Conservation (phyloP, 37 sponge, comb jelly and placozoan genomes). For the Spongilla lacustris region DNA sequence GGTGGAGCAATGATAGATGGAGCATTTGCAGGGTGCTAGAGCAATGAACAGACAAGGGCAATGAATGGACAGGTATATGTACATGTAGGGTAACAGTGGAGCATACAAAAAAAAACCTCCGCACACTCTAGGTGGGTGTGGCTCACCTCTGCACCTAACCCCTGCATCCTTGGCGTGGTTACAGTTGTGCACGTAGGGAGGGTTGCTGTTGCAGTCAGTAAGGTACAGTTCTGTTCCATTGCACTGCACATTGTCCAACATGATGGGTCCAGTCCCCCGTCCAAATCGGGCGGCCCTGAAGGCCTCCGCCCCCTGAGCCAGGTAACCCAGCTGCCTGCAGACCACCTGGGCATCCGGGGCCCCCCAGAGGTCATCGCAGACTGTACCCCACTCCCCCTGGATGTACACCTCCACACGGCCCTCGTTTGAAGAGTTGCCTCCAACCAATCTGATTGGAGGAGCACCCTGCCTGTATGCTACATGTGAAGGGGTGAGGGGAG, state of each 20-base stretch:
- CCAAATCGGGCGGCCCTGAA: conserved; percentile 27
- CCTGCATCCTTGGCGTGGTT: conserved; percentile 46
- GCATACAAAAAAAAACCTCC: no score
- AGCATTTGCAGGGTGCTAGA: no score
- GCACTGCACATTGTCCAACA: conserved; percentile 64
- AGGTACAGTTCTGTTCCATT: conserved; percentile 42
- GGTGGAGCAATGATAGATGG: no score
- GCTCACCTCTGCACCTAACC: conserved; percentile 22
- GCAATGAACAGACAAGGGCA: no score
- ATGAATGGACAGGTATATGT: no score
- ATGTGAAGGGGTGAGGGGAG: no score
- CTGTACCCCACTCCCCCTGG: conserved; percentile 49
- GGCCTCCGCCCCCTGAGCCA: conserved; percentile 27
- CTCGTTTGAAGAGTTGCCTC: conserved; percentile 11
- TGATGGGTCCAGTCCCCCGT: conserved; percentile 40
- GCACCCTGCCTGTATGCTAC: no score
- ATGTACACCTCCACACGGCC: conserved; percentile 52
- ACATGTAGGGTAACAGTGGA: no score
- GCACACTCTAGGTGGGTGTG: not conserved
- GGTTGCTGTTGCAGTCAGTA: conserved; percentile 44
- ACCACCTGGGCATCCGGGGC: conserved; percentile 16
- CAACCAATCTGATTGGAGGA: conserved; percentile 26
- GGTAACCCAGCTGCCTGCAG: conserved; percentile 54
- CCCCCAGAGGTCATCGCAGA: conserved; percentile 47
- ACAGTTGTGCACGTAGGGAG: conserved; percentile 45